Base-by-base conservation (phyloP, 2,113 vertebrate species). In the Syrmaticus mikado region DNA sequence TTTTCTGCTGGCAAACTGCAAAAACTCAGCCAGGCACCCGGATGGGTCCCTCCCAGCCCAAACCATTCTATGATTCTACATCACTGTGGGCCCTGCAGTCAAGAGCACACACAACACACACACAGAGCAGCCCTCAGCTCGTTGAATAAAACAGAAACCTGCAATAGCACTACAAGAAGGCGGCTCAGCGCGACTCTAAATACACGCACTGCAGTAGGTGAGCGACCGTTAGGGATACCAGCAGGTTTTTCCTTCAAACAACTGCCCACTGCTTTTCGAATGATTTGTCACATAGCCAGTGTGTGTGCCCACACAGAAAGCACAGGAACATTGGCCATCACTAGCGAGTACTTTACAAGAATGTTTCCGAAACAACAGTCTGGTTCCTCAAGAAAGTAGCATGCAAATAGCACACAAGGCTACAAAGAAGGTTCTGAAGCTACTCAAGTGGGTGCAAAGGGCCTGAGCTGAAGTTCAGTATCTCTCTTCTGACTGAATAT, bases 31-130 rank as follows among this genome's bases (percentile, higher is more conserved):
- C 60, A 62, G 53, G 28, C 53, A 17, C 53, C 53, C 4, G 1
- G 25, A 52, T 8, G 13, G 50, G 24, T 52, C 25, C 50, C 13
- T 52, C 25, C 50, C 50, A 14, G 8, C 50, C 13, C 50, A 27
- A 52, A 27, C 24, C 50, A 15, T 52, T 52, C 50, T 27, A 27
- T 27, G 48, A 25, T 25, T 25, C 24, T 50, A 7, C 13, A 4
- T 52, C 50, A 52, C 24, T 14, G 24, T 52, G 24, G 24, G 50
- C 36, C 34, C 46, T 74, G 52, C 50, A 19, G 10, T 20, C 60
- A 61, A 14, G 61, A 34, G 20, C 50, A 10, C 1, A 0, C 9
- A 13, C 27, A 60, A 21, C 1, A 1, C 34, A 64, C 32, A 18
- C 7, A 6, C 3, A 52, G 27, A 72, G 12, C 52, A 62, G 15